These are phyloP conservation scores for Goniozus legneri DNA, from an alignment of 1,140 invertebrate genomes.

Conservation along the genomic window DNA sequence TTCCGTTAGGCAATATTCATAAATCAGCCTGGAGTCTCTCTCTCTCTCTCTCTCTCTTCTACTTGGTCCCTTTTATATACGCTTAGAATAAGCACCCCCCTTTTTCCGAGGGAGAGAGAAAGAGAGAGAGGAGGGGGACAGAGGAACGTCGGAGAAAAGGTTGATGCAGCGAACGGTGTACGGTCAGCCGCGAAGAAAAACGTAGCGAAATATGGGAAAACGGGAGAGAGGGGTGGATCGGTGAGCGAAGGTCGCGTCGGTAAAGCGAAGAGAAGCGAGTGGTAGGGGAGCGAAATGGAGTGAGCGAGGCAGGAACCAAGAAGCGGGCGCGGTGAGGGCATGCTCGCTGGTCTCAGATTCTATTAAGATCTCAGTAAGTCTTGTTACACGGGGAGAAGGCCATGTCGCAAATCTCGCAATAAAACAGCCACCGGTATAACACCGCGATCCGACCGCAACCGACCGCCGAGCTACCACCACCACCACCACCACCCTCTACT, in stretches of 20 bases:
- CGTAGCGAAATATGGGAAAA: no score
- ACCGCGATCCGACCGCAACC: slow-evolving; percentile 31
- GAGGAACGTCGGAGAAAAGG: no score
- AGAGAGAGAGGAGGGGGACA: not conserved
- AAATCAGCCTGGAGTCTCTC: slow-evolving; percentile 43
- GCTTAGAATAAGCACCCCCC: slow-evolving; percentile 50
- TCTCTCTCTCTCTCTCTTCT: slow-evolving; percentile 1
- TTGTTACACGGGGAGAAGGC: slow-evolving; percentile 49
- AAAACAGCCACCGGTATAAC: slow-evolving; percentile 49
- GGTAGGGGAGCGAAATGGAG: slow-evolving; percentile 8
- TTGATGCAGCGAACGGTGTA: slow-evolving; percentile 19
- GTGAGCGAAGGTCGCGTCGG: no score
- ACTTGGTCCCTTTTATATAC: slow-evolving; percentile 30
- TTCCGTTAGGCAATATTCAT: slow-evolving; percentile 50
- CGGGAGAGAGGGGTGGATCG: no score
- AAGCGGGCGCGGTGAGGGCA: slow-evolving; percentile 16
- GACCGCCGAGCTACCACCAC: slow-evolving; percentile 10
- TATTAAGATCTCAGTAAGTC: slow-evolving; percentile 56
- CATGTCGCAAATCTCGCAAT: slow-evolving; percentile 54
- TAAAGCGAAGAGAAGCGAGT: no score
- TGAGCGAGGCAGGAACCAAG: slow-evolving; percentile 17
- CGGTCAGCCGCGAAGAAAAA: no score
- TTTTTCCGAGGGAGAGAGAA: slow-evolving; percentile 12
- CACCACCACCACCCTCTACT: slow-evolving; percentile 2
- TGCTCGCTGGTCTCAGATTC: slow-evolving; percentile 45